Evolutionary conservation across 2,797 vertebrate species (phyloP).

Genomic region (Peromyscus eremicus): DNA sequence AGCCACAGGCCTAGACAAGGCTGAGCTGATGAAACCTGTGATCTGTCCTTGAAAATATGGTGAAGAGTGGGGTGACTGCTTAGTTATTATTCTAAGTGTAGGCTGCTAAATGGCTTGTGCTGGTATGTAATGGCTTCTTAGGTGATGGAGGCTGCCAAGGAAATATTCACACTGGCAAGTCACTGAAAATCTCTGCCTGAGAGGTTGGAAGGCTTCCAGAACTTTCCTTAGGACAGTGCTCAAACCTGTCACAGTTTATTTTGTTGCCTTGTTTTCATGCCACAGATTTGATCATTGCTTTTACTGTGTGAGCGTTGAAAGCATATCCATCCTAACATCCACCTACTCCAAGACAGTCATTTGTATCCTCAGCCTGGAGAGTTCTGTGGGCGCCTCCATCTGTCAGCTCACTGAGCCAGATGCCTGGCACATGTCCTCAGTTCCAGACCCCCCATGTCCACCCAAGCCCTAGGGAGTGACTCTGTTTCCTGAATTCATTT

Average conservation of each 20-base stretch:
- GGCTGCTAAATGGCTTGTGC: constrained; percentile 22
- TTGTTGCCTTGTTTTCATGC: constrained; percentile 53
- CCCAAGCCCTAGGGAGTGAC: background rate
- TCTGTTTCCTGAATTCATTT: background rate
- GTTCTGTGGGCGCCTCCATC: background rate
- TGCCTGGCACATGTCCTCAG: background rate
- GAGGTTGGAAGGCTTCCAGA: constrained; percentile 51
- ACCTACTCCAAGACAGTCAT: constrained; percentile 28
- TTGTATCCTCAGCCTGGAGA: background rate
- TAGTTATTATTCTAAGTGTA: constrained; percentile 56
- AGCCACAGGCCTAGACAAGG: constrained; percentile 53
- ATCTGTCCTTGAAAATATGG: constrained; percentile 45
- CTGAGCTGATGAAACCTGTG: background rate
- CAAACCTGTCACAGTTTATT: constrained; percentile 48
- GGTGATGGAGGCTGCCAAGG: constrained; percentile 29
- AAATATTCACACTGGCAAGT: constrained; percentile 34
- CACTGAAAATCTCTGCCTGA: background rate
- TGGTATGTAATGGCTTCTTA: constrained; percentile 41
- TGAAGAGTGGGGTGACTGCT: constrained; percentile 29
- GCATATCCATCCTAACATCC: background rate
- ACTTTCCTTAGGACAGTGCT: background rate
- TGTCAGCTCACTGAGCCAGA: background rate
- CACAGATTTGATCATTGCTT: constrained; percentile 41
- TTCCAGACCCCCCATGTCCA: background rate
- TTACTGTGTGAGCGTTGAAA: constrained; percentile 14